Percentiles rank a stretch among this genome's conserved stretches.
Evolutionary conservation across 2,113 vertebrate genomes (phyloP).

Genomic region (Calyptommatus sinebrachiatus): DNA sequence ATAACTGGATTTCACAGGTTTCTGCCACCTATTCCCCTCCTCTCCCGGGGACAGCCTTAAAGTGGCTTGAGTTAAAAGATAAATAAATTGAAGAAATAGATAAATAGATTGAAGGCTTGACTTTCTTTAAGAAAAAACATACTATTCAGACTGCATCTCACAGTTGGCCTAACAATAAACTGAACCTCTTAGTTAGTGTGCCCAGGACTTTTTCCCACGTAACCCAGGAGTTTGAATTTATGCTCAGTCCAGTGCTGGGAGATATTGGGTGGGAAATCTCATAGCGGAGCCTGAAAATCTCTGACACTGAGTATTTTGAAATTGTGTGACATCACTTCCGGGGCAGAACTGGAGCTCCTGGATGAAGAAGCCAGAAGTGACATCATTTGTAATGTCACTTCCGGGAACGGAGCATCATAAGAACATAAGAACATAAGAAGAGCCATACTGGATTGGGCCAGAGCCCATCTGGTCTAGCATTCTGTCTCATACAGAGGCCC

Average conservation of each 20-base stretch:
- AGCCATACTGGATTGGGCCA: no score
- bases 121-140: not conserved
- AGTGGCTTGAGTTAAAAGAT: not conserved
- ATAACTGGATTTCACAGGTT: not conserved
- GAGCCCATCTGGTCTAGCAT: no score
- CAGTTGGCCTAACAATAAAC: not conserved
- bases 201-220: not conserved
- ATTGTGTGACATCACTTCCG: no score
- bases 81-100: not conserved
- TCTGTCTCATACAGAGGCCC: no score
- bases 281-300: no score
- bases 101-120: not conserved
- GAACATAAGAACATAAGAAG: no score
- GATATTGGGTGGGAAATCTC: no score
- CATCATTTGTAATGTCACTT: no score
- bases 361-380: no score
- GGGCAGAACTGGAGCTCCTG: no score
- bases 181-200: not conserved
- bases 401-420: no score
- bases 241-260: not conserved
- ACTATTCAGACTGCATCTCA: not conserved
- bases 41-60: not conserved
- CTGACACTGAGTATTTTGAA: no score
- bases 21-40: not conserved
- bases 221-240: not conserved